Evolutionary conservation across 1,140 invertebrate species (phyloP), one percentile per base, ranked within the genome.

Genomic region (Meloidogyne exigua): DNA sequence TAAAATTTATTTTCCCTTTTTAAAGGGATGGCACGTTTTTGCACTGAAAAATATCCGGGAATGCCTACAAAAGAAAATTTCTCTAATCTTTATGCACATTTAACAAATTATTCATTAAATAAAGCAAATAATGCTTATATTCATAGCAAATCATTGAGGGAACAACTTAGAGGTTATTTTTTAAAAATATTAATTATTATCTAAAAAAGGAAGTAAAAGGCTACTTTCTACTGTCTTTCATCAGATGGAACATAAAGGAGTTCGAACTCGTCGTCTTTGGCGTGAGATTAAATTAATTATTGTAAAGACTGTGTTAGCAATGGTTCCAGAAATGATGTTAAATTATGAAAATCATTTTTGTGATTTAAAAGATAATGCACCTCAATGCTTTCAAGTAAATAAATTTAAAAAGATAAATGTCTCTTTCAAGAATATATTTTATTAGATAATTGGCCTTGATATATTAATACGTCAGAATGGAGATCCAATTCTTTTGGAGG

Each of bases 81-180:
- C 28, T 81, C 86, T 70, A 88, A 90, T 75, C 81, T 88, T 4
- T 90, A 86, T 78, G 88, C 89, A 84, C 89, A 90, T 84, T 82
- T 90, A 72, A 90, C 89, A 21, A 90, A 90, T 80, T 90, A 90
- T 80, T 90, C 89, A 0, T 80, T 90, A 49, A 90, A 90, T 76
- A 90, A 90, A 79, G 80, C 83, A 49, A 89, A 88, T 81, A 80
- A 80, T n/a, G 83, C 84, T 18, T 90, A 90, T 78, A 86, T 89
- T 63, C 88, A 89, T 42, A 89, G 88, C 15, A 88, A 88, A 15
- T 83, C 84, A 18, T 81, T 88, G 12, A 83, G 89, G 69, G 86
- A 88, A 49, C 86, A 88, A 76, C 39, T 78, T 77, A 86, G 88
- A 79, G 90, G 90, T 23, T 88, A 85, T 74, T 49, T 11, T 42